A percentile compares a stretch with the other conserved stretches of the same genome.
Evolutionary conservation across 2,797 vertebrate genomes (phyloP).

Genomic region (Falco concolor): DNA sequence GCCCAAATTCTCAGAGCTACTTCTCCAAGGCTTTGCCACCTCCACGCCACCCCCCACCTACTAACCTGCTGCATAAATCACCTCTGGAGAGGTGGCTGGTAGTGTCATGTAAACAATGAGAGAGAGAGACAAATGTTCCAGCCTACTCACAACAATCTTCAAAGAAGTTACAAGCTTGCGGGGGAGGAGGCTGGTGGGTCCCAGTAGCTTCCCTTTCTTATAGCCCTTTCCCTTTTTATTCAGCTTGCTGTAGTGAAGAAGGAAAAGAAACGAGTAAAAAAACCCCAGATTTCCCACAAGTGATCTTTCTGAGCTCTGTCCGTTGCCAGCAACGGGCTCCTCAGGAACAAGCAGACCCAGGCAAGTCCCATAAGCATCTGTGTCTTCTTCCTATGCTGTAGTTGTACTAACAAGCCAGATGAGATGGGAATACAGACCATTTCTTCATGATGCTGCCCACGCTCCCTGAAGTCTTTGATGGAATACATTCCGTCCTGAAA

Average conservation of each 20-base stretch:
- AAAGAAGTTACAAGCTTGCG: background rate
- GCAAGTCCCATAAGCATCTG: background rate
- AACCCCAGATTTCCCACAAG: background rate
- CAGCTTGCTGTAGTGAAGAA: constrained; percentile 21
- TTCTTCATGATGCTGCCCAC: background rate
- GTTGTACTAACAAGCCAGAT: background rate
- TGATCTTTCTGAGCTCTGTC: background rate
- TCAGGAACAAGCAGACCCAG: background rate
- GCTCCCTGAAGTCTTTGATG: constrained; percentile 6
- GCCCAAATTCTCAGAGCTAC: background rate
- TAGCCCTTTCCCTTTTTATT: constrained; percentile 48
- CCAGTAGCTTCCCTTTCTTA: constrained; percentile 28
- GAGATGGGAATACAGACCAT: background rate
- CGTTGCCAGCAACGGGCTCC: constrained; percentile 66
- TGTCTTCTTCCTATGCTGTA: background rate
- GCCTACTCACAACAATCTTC: background rate
- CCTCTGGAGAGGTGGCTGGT: constrained; percentile 22
- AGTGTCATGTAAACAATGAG: background rate
- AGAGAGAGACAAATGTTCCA: background rate
- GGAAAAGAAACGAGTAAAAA: background rate
- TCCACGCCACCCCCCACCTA: background rate
- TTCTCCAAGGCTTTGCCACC: background rate
- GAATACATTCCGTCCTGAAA: constrained; percentile 25
- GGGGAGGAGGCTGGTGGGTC: background rate
- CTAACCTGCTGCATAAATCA: background rate